Evolutionary conservation across 2,797 vertebrate species (phyloP).

Genomic region (Coilia nasus): DNA sequence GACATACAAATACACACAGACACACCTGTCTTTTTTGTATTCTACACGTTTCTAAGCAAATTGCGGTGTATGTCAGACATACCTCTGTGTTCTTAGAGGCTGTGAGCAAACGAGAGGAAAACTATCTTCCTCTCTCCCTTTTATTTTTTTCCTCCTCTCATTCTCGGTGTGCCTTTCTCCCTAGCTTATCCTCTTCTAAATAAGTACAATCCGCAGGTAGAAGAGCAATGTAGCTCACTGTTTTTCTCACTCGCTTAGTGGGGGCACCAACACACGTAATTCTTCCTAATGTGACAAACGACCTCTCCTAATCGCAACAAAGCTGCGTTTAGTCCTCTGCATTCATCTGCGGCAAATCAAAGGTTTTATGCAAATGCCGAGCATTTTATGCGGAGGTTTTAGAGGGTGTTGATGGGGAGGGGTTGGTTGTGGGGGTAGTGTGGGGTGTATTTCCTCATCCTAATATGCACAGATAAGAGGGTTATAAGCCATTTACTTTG

Average conservation of each 20-base stretch:
- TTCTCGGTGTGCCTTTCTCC: neutral
- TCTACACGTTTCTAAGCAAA: neutral
- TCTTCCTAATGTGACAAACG: conserved; percentile 82
- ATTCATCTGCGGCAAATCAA: conserved; percentile 76
- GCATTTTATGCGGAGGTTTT: conserved; percentile 27
- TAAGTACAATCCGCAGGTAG: neutral
- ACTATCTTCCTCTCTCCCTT: neutral
- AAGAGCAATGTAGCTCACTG: neutral
- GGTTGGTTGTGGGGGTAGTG: conserved; percentile 51
- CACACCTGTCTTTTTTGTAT: neutral
- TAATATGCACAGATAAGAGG: conserved; percentile 66
- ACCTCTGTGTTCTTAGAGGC: neutral
- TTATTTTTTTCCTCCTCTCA: neutral
- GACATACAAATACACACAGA: neutral
- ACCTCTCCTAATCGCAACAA: conserved; percentile 80
- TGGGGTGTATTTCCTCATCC: conserved; percentile 58
- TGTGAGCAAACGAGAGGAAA: neutral
- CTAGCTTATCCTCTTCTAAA: neutral
- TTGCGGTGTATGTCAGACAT: conserved; percentile 6
- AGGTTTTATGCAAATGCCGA: conserved; percentile 82
- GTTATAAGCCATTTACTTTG: conserved; percentile 74
- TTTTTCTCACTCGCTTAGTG: conserved; percentile 42
- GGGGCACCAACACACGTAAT: conserved; percentile 77
- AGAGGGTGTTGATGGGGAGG: conserved; percentile 38
- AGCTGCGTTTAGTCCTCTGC: conserved; percentile 63